Conservation (phyloP, 1,140 invertebrate species). For the Platyura marginata region DNA sequence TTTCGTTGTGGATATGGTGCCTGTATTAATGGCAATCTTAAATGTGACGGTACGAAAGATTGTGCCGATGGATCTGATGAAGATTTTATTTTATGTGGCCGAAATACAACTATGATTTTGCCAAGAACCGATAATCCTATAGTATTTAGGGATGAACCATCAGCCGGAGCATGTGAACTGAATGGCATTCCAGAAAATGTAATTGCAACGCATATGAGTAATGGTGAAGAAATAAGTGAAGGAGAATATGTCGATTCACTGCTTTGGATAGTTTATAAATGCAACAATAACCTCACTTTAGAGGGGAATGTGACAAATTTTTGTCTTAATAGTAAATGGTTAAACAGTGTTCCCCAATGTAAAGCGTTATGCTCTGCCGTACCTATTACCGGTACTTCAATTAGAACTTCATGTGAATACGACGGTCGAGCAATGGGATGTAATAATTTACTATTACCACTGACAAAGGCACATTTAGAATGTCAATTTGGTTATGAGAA, state of each 20-base stretch:
- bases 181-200: neutral
- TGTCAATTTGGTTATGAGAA: conserved; percentile 2
- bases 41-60: neutral
- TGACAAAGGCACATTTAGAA: neutral
- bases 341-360: neutral
- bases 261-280: neutral
- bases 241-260: neutral
- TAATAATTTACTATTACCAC: neutral
- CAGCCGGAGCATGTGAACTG: no score
- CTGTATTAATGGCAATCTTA: neutral
- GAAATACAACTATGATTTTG: neutral
- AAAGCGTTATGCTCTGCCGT: neutral
- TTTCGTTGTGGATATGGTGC: conserved; percentile 3
- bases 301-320: neutral
- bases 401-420: neutral
- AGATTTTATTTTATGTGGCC: neutral
- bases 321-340: neutral
- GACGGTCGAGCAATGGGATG: neutral
- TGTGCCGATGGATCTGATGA: conserved; percentile 2
- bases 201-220: neutral
- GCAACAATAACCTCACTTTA: neutral
- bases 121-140: neutral
- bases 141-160: neutral
- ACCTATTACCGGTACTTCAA: neutral
- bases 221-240: neutral